Evolutionary conservation across 2,113 vertebrate species (phyloP).

Genomic region (Prolemur simus): DNA sequence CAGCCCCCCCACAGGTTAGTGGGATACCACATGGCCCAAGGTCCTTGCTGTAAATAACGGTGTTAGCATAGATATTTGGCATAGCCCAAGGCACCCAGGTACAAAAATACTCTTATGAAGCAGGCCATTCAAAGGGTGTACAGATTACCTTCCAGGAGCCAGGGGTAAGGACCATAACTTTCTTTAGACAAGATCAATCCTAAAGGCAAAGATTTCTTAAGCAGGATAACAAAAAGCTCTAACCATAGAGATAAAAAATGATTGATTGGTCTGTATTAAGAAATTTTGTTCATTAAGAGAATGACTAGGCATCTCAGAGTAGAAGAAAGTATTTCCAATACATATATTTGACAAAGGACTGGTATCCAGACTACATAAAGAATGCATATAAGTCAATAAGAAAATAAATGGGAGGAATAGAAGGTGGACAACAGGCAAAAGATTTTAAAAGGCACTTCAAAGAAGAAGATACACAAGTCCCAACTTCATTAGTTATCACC

Average conservation of each 20-base stretch:
- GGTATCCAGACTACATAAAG: not conserved
- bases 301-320: not conserved
- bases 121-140: not conserved
- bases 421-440: not conserved
- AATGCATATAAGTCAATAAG: not conserved
- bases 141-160: not conserved
- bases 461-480: not conserved
- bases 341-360: not conserved
- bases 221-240: not conserved
- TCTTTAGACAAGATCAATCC: not conserved
- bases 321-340: not conserved
- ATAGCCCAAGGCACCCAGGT: not conserved
- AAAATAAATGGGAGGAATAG: not conserved
- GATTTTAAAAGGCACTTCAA: not conserved
- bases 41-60: not conserved
- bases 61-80: not conserved
- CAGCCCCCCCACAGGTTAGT: not conserved
- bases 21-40: not conserved
- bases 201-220: not conserved
- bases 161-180: not conserved
- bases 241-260: not conserved
- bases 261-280: not conserved
- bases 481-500: not conserved
- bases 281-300: not conserved
- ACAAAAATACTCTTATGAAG: not conserved